phyloP scores from a whole-genome alignment of 1,140 invertebrate genomes.

The Berghia stephanieae region DNA sequence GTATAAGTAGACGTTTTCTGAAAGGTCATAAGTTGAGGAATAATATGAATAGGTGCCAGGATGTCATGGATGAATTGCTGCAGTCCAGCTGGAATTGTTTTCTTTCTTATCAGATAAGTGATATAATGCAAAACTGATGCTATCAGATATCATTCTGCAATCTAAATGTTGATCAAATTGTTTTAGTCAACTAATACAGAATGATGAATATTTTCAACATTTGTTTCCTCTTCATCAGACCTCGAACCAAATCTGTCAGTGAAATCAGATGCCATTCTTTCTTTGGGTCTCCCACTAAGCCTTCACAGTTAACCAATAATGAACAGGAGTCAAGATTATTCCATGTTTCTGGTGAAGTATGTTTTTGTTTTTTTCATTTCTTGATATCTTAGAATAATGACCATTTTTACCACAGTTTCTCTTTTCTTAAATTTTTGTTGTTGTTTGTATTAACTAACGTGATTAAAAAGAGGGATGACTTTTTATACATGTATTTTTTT shows the following conservation, averaged over 20 bases:
- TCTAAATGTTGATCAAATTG: neutral
- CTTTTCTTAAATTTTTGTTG: too few relatives aligned
- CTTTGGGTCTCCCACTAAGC: conserved; percentile 77
- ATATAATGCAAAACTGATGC: neutral
- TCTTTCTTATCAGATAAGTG: neutral
- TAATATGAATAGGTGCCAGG: neutral
- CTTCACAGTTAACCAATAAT: conserved; percentile 75
- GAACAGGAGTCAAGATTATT: conserved; percentile 75
- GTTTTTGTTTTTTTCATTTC: neutral
- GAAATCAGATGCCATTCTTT: conserved; percentile 83
- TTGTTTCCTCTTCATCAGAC: conserved; percentile 64
- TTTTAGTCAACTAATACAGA: neutral
- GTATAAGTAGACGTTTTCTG: neutral
- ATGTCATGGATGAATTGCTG: neutral
- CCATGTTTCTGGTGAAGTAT: conserved; percentile 33
- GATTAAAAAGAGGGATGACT: too few relatives aligned
- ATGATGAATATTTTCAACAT: neutral
- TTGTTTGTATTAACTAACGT: too few relatives aligned
- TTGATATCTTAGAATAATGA: too few relatives aligned
- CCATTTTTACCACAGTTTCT: too few relatives aligned
- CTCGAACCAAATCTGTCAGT: conserved; percentile 82
- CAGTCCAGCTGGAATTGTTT: neutral
- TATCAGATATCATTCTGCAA: neutral
- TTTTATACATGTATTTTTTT: too few relatives aligned
- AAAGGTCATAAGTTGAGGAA: neutral